phyloP scores from a whole-genome alignment of 2,888 invertebrate genomes.

The Ptilodon capucinus region DNA sequence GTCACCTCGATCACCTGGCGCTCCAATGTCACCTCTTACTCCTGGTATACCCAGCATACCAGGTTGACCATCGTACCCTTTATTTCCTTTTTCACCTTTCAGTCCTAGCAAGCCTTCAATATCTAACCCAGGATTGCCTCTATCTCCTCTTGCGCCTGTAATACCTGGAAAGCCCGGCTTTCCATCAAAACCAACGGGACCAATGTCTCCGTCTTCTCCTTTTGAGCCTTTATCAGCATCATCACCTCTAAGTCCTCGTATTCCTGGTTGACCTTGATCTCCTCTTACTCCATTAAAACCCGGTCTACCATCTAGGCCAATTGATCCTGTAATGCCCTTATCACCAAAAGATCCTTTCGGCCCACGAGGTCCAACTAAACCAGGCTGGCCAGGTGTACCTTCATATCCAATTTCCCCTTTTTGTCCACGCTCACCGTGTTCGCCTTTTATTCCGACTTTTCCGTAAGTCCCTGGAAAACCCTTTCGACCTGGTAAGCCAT shows the following conservation, averaged over 20 bases:
- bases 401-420: slow-evolving; percentile 85
- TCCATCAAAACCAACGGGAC: slow-evolving; percentile 75
- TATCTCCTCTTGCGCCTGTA: slow-evolving; percentile 80
- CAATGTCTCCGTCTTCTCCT: slow-evolving; percentile 74
- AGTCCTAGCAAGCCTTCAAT: slow-evolving; percentile 78
- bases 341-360: slow-evolving; percentile 51
- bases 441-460: slow-evolving; percentile 43
- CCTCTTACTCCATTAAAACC: slow-evolving; percentile 77
- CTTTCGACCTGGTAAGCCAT: slow-evolving; percentile 55
- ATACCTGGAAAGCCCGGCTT: slow-evolving; percentile 44
- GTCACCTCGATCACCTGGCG: slow-evolving; percentile 71
- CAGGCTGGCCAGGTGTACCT: slow-evolving; percentile 76
- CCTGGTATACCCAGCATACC: slow-evolving; percentile 82
- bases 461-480: slow-evolving; percentile 77
- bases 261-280: slow-evolving; percentile 78
- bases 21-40: slow-evolving; percentile 79
- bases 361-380: slow-evolving; percentile 47
- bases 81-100: slow-evolving; percentile 84
- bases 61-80: slow-evolving; percentile 75
- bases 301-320: slow-evolving; percentile 51
- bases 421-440: slow-evolving; percentile 88
- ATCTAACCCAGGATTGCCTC: slow-evolving; percentile 81
- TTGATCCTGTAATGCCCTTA: slow-evolving; percentile 42
- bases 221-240: slow-evolving; percentile 83
- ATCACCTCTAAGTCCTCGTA: slow-evolving; percentile 83